Conservation (phyloP, 2,113 vertebrate species). For the Brienomyrus brachyistius region DNA sequence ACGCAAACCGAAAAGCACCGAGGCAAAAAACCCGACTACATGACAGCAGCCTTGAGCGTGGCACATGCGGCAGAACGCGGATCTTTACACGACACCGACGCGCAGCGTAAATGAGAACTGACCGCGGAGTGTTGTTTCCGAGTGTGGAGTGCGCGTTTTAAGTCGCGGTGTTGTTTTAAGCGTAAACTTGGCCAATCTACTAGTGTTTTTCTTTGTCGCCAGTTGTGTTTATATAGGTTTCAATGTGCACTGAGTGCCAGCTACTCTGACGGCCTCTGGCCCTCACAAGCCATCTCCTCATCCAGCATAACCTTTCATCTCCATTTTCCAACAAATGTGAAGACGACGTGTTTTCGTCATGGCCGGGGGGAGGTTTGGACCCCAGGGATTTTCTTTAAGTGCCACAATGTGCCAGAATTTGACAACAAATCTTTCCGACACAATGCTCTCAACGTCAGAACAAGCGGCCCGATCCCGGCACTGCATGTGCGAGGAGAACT, state of each 20-base stretch:
- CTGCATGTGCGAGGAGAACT: neutral
- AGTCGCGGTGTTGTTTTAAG: neutral
- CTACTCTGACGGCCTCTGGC: neutral
- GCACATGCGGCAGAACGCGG: neutral
- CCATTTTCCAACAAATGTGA: neutral
- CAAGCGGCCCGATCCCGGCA: neutral
- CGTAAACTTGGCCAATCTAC: neutral
- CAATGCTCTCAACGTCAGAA: neutral
- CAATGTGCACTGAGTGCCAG: neutral
- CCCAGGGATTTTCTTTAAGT: neutral
- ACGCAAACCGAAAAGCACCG: neutral
- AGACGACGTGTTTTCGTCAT: neutral
- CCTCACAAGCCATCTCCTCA: neutral
- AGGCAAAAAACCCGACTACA: neutral
- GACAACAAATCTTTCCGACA: neutral
- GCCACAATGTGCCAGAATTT: neutral
- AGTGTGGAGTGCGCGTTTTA: neutral
- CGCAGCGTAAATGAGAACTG: neutral
- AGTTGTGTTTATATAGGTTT: neutral
- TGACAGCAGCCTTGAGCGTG: neutral
- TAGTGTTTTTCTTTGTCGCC: neutral
- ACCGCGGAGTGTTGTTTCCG: neutral
- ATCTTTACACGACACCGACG: neutral
- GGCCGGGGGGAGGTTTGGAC: neutral
- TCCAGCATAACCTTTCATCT: constrained; percentile 3